Base-by-base conservation (phyloP, 2,888 invertebrate species). In the Criorhina ranunculi region DNA sequence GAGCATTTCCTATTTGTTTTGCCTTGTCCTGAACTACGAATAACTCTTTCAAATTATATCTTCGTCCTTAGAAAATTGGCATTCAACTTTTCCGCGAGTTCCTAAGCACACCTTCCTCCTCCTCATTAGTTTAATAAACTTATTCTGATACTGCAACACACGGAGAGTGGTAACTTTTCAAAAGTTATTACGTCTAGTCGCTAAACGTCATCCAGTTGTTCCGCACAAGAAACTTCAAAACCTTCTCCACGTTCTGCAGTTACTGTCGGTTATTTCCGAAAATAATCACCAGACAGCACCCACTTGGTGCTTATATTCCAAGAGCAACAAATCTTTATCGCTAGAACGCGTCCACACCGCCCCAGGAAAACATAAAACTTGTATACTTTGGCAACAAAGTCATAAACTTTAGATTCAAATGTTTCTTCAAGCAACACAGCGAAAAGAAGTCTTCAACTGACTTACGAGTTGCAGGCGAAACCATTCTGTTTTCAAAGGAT, bases 171-270 rank as follows among this genome's bases (percentile, higher is more conserved):
- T 12, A 24, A 29, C 6, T 49, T 49, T 49, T 29, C n/a, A 4
- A 7, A 62, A 44, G 44, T 62, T 44, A 62, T 62, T n/a, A 19
- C 62, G 62, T 62, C 62, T 33, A 62, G 62, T 62, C 62, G 44
- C 44, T n/a, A 15, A 37, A n/a, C 8, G 33, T 31, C 24, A 40
- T 19, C 7, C 2, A 33, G 31, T 40, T n/a, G 29, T 12, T 49
- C n/a, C n/a, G n/a, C n/a, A n/a, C n/a, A n/a, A 3, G 1, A 35
- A 9, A 1, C 17, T 59, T 6, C 5, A 24, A 31, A 15, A 60
- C 11, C 9, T 7, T 17, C 5, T 4, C n/a, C 29, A 29, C 5
- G 15, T 9, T 4, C 37, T 31, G 9, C 15, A 6, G 29, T 31
- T 42, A 17, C 46, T 49, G 46, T 7, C 46, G 19, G 62, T 17